phyloP scores from a whole-genome alignment of 2,888 invertebrate species.

The Eutolmus rufibarbis region DNA sequence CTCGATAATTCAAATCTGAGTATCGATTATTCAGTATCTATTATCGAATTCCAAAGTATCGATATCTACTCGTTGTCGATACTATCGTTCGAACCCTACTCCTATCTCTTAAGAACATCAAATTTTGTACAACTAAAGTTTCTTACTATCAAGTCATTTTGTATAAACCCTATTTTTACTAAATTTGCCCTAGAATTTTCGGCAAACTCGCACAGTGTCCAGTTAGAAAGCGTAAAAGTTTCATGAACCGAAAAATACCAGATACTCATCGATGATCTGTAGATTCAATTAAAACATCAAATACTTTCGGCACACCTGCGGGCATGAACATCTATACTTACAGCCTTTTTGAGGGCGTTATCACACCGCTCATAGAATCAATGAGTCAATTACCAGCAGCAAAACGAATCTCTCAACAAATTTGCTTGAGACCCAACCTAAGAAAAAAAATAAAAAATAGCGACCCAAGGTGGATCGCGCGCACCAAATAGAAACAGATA shows the following conservation, averaged over 20 bases:
- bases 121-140: too few species aligned
- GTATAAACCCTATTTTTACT: background rate
- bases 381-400: constrained; percentile 23
- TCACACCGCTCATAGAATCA: constrained; percentile 10
- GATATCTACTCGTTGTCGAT: too few species aligned
- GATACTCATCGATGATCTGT: background rate
- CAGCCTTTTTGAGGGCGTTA: background rate
- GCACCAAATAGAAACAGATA: background rate
- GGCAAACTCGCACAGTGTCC: background rate
- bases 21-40: too few species aligned
- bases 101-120: too few species aligned
- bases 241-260: background rate
- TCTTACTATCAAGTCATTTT: background rate
- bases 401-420: constrained; percentile 25
- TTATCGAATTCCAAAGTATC: too few species aligned
- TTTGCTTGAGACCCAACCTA: background rate
- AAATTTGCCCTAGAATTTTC: background rate
- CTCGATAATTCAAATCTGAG: too few species aligned
- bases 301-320: background rate
- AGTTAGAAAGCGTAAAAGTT: background rate
- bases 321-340: background rate
- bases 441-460: background rate
- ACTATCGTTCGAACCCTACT: too few species aligned
- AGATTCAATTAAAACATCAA: background rate
- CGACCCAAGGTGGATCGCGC: background rate